Conservation (phyloP, 2,888 invertebrate species). For the Eilema griseolum region DNA sequence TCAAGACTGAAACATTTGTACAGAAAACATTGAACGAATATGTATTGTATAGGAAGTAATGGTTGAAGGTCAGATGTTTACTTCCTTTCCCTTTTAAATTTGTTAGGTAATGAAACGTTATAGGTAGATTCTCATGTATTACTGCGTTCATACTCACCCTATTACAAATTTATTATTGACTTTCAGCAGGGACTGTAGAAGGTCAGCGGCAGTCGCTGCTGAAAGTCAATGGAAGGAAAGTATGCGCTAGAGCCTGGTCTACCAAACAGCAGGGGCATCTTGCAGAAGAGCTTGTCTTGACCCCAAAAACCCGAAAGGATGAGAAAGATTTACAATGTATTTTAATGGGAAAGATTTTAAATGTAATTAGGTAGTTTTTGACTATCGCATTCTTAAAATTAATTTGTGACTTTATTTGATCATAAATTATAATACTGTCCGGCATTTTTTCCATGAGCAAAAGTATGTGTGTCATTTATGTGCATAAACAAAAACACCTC, state of each 20-base stretch:
- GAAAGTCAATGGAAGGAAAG: too few species aligned
- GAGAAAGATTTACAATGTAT: neutral
- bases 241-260: too few species aligned
- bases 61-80: neutral
- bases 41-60: neutral
- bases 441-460: neutral
- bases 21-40: neutral
- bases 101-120: neutral
- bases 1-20: conserved; percentile 1
- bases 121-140: neutral
- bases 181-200: too few species aligned
- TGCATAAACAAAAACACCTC: neutral
- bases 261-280: too few species aligned
- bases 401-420: neutral
- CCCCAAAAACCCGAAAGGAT: neutral
- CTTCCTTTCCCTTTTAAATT: neutral
- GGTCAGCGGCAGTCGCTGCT: too few species aligned
- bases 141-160: neutral
- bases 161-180: too few species aligned
- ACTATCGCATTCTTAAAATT: too few species aligned
- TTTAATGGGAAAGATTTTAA: too few species aligned
- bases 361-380: too few species aligned
- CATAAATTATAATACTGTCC: neutral
- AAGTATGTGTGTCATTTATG: neutral
- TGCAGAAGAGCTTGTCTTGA: too few species aligned